A percentile compares a stretch with the other conserved stretches of the same genome.
These are phyloP conservation scores for Lasioglossum albipes DNA, from an alignment of 1,140 invertebrate genomes.

Conservation along the genomic window DNA sequence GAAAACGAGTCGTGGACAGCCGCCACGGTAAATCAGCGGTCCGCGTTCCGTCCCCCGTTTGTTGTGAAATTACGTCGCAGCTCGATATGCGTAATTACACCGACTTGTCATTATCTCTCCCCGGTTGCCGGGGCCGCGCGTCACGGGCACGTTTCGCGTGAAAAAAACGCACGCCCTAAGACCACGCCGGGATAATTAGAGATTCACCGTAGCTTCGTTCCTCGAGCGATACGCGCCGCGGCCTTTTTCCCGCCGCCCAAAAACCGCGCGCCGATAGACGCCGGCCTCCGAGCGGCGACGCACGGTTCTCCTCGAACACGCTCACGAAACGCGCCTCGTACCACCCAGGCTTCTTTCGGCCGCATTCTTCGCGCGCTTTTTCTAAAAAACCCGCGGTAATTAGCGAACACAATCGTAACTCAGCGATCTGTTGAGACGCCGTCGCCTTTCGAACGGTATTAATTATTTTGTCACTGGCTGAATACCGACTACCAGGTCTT, in stretches of 20 bases:
- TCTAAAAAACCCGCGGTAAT: constrained; percentile 2
- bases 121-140: constrained; percentile 22
- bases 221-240: constrained; percentile 59
- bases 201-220: constrained; percentile 69
- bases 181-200: constrained; percentile 68
- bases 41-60: not conserved
- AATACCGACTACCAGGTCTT: constrained; percentile 16
- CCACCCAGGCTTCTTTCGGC: constrained; percentile 14
- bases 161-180: constrained; percentile 32
- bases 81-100: constrained; percentile 58
- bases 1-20: no score
- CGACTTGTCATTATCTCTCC: constrained; percentile 55
- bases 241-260: constrained; percentile 52
- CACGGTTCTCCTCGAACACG: not conserved
- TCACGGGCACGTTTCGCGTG: constrained; percentile 17
- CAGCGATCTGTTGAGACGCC: constrained; percentile 25
- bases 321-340: not conserved
- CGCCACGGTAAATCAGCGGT: not conserved
- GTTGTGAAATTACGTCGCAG: constrained; percentile 31
- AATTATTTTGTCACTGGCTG: constrained; percentile 55
- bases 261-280: constrained; percentile 18
- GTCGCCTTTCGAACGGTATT: constrained; percentile 26
- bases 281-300: no score
- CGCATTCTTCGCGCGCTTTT: constrained; percentile 2
- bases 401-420: constrained; percentile 25